Percentiles rank a stretch among this genome's conserved stretches.
Evolutionary conservation across 92 coral and sea anemone species (phyloP).

Genomic region (Palythoa heliodiscus): DNA sequence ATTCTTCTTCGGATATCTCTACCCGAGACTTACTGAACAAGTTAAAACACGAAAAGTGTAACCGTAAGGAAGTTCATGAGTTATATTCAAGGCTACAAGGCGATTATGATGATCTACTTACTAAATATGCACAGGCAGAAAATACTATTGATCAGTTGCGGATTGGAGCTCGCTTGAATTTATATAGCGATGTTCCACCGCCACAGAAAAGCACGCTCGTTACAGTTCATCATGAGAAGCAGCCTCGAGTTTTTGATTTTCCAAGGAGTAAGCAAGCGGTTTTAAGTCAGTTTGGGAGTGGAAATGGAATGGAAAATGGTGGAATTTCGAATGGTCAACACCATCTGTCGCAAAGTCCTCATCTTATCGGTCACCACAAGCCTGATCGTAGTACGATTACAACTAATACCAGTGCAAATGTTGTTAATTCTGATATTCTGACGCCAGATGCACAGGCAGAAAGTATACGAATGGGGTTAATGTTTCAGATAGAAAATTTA

Average conservation of each 20-base stretch:
- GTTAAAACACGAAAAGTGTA: slow-evolving; percentile 48
- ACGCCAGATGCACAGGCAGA: slow-evolving; percentile 73
- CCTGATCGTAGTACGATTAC: slow-evolving; percentile 33
- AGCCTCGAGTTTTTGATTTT: slow-evolving; percentile 72
- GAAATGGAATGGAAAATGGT: slow-evolving; percentile 40
- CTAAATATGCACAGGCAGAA: slow-evolving; percentile 95
- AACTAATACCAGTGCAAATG: slow-evolving; percentile 38
- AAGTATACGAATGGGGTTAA: slow-evolving; percentile 69
- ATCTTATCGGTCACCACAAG: background rate
- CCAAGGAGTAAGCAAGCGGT: slow-evolving; percentile 79
- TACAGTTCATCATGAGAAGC: slow-evolving; percentile 63
- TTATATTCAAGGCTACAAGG: slow-evolving; percentile 81
- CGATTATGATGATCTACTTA: slow-evolving; percentile 90
- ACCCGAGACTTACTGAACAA: slow-evolving; percentile 62
- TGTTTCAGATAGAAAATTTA: slow-evolving; percentile 77
- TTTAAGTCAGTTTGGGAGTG: slow-evolving; percentile 54
- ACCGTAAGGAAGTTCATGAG: slow-evolving; percentile 69
- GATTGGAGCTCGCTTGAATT: slow-evolving; percentile 93
- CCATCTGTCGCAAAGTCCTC: background rate
- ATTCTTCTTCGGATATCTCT: slow-evolving; percentile 74
- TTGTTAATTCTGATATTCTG: slow-evolving; percentile 37
- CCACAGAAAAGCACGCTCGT: slow-evolving; percentile 78
- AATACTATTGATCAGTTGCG: slow-evolving; percentile 95
- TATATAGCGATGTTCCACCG: slow-evolving; percentile 92
- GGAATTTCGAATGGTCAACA: slow-evolving; percentile 29